phyloP scores from a whole-genome alignment of 35 echinoderm and acorn worm genomes.

The Acanthaster planci region DNA sequence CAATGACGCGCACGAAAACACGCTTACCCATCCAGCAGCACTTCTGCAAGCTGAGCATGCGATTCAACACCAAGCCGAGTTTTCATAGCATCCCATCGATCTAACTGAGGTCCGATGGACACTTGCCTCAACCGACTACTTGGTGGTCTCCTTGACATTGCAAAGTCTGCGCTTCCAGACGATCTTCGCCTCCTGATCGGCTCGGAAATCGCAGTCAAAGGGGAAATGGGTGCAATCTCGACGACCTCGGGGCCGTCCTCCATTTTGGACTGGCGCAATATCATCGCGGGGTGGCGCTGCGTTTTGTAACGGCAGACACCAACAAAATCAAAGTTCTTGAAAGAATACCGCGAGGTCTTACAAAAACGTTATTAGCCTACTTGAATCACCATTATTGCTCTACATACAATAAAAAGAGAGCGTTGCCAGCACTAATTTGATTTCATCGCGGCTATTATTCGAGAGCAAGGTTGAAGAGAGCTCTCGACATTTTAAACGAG shows the following conservation, averaged over 20 bases:
- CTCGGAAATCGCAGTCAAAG: neutral
- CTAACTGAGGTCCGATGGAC: neutral
- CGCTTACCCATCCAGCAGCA: slow-evolving; percentile 17
- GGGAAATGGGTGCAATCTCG: slow-evolving; percentile 8
- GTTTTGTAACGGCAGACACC: neutral
- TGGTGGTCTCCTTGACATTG: neutral
- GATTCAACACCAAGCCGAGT: neutral
- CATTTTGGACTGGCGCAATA: slow-evolving; percentile 1
- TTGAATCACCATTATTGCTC: too few species aligned
- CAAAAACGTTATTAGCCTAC: too few species aligned
- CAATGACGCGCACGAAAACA: too few species aligned
- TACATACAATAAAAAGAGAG: too few species aligned
- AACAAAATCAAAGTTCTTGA: too few species aligned
- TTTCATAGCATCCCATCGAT: slow-evolving; percentile 19
- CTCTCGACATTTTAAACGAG: too few species aligned
- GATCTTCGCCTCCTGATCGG: neutral
- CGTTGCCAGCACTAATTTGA: too few species aligned
- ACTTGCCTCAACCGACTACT: slow-evolving; percentile 15
- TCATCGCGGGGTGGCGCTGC: neutral
- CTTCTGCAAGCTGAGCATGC: slow-evolving; percentile 23
- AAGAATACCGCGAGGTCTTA: too few species aligned
- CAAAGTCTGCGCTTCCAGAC: neutral
- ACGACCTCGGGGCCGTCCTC: neutral
- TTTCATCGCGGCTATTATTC: too few species aligned
- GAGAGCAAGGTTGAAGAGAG: too few species aligned